Evolutionary conservation across 2,113 vertebrate genomes (phyloP), one percentile per base, ranked within the genome.

Genomic region (Rhizomys pruinosus): DNA sequence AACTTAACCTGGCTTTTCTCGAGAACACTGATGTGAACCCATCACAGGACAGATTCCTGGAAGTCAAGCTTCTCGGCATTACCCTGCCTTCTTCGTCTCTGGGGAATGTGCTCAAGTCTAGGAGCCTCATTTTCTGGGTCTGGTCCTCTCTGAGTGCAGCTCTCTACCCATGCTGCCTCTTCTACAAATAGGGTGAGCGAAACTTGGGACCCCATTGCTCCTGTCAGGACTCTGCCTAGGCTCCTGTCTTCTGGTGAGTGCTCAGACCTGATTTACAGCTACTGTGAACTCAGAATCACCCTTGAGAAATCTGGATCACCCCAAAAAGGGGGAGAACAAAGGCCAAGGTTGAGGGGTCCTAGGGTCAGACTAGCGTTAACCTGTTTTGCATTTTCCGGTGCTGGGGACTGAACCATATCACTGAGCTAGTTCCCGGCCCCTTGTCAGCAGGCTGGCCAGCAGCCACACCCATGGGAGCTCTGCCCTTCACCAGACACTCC

Each of bases 401-500:
- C 47, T 52, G 47, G 47, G 47, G 47, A 25, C 16, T 68, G 63
- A 64, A 32, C 73, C 19, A 63, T 19, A 12, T 23, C 61, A 64
- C 25, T 64, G 11, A 22, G 61, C 11, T 64, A 64, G 63, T 6
- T 0, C 57, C 25, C 11, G 52, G 52, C 15, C 34, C 47, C n/a
- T 71, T 7, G 27, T 4, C 3, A 52, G 13, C 42, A 7, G 13
- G 7, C 39, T 29, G 10, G 10, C 5, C 0, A 2, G 47, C 34
- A 11, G 57, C 44, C 59, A 17, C 20, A 0, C 39, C 29, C 5
- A 9, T 6, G 1, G 78, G 29, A 74, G 59, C 77, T 17, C 66
- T 0, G 2, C 27, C 63, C 19, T 0, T 20, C 52, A 1, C 55
- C 0, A 11, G 55, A 63, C 0, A 4, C 0, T 7, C 15, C 16